phyloP scores from a whole-genome alignment of 2,888 invertebrate species.

The Tachina lurida region DNA sequence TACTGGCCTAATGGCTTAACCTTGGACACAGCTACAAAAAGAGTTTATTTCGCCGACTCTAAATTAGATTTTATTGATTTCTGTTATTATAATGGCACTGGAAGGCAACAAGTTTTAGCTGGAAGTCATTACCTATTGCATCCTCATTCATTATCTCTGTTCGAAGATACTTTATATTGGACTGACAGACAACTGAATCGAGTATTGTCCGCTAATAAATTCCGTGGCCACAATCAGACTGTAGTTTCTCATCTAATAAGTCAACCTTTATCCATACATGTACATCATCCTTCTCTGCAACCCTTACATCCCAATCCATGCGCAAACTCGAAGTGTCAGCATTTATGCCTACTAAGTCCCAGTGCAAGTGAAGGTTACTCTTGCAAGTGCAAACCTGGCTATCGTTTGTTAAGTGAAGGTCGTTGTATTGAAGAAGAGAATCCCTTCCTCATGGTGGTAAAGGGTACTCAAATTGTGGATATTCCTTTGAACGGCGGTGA shows the following conservation, averaged over 20 bases:
- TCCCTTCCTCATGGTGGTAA: slow-evolving; percentile 94
- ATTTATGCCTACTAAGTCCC: slow-evolving; percentile 95
- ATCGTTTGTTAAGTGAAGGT: slow-evolving; percentile 86
- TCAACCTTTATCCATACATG: slow-evolving; percentile 97
- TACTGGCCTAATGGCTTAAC: slow-evolving; percentile 99
- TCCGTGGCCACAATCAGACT: slow-evolving; percentile 94
- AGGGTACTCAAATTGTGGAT: slow-evolving; percentile 94
- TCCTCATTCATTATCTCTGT: slow-evolving; percentile 96
- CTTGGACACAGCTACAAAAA: slow-evolving; percentile 94
- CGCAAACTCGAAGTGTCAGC: slow-evolving; percentile 89
- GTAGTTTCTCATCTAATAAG: slow-evolving; percentile 97
- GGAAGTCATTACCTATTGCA: slow-evolving; percentile 96
- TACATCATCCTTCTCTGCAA: slow-evolving; percentile 97
- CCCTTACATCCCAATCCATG: slow-evolving; percentile 92
- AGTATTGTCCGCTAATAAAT: slow-evolving; percentile 95
- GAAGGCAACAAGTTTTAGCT: slow-evolving; percentile 93
- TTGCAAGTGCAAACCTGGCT: slow-evolving; percentile 97
- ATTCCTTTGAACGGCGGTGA: slow-evolving; percentile 90
- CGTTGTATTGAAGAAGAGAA: slow-evolving; percentile 92
- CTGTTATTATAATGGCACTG: slow-evolving; percentile 97
- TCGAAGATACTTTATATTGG: slow-evolving; percentile 98
- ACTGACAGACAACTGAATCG: slow-evolving; percentile 96
- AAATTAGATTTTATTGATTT: slow-evolving; percentile 99
- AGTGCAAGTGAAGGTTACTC: slow-evolving; percentile 87
- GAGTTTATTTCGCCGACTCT: slow-evolving; percentile 98